Evolutionary conservation across 2,113 vertebrate genomes (phyloP).

Genomic region (Sceloporus undulatus): DNA sequence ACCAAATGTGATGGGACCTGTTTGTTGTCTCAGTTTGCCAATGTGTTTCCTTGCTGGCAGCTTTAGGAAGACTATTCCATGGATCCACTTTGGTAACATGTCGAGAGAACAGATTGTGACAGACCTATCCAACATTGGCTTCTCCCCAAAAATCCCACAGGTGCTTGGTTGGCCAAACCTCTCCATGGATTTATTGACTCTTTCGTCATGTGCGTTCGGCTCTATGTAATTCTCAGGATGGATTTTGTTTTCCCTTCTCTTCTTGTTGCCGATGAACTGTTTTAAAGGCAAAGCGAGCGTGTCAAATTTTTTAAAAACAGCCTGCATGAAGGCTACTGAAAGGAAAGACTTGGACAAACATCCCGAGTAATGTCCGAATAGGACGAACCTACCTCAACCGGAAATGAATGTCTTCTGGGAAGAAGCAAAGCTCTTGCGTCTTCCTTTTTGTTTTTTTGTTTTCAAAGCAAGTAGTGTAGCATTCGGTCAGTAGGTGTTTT

Average conservation of each 20-base stretch:
- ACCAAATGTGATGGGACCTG: neutral
- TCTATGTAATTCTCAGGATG: constrained; percentile 88
- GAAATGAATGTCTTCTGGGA: constrained; percentile 96
- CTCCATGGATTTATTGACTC: constrained; percentile 38
- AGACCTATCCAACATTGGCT: constrained; percentile 58
- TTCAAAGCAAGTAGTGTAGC: constrained; percentile 75
- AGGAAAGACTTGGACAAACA: constrained; percentile 80
- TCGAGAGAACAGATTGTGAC: constrained; percentile 53
- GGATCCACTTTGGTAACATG: constrained; percentile 61
- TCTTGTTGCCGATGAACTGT: constrained; percentile 73
- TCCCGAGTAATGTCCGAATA: constrained; percentile 78
- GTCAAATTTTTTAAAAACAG: constrained; percentile 67
- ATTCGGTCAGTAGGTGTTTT: constrained; percentile 82
- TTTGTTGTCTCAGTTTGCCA: constrained; percentile 36
- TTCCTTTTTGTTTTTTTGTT: constrained; percentile 76
- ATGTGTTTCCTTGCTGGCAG: constrained; percentile 55
- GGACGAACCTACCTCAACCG: constrained; percentile 95
- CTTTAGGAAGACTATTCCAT: constrained; percentile 63
- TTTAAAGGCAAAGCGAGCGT: constrained; percentile 64
- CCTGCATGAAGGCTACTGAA: constrained; percentile 79
- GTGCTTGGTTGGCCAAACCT: constrained; percentile 46
- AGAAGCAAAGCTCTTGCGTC: constrained; percentile 78
- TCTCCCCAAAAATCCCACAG: constrained; percentile 7
- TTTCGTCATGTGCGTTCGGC: constrained; percentile 53
- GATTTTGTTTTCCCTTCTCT: neutral